Conservation (phyloP, 2,113 vertebrate species). For the Cheilinus undulatus region DNA sequence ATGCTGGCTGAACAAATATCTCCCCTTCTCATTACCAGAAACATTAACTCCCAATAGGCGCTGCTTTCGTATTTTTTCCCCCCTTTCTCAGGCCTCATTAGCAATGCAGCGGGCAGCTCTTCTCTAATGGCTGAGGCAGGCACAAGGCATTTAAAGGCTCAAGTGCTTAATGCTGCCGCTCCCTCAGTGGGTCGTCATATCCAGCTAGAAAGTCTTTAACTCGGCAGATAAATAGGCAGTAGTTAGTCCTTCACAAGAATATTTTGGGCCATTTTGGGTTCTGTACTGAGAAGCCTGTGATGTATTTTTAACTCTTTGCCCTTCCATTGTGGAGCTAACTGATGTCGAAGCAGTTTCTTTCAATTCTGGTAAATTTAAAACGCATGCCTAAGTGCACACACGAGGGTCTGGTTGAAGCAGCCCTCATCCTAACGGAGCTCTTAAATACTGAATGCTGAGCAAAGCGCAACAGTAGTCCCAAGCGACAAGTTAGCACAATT, state of each 20-base stretch:
- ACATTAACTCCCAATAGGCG: constrained; percentile 46
- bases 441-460: constrained; percentile 12
- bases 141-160: constrained; percentile 15
- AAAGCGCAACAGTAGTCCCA: constrained; percentile 20
- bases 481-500: neutral
- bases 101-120: constrained; percentile 26
- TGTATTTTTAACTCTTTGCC: neutral
- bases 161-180: neutral
- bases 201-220: constrained; percentile 31
- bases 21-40: constrained; percentile 51
- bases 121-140: constrained; percentile 28
- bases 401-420: neutral
- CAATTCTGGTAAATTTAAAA: neutral
- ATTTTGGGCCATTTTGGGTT: constrained; percentile 8
- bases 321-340: neutral
- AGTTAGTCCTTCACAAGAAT: neutral
- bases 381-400: neutral
- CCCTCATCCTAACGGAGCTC: constrained; percentile 12
- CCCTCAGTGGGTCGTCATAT: constrained; percentile 12
- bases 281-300: neutral
- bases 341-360: constrained; percentile 1
- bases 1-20: constrained; percentile 54
- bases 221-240: constrained; percentile 21
- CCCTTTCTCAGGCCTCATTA: constrained; percentile 56
- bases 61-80: neutral